Evolutionary conservation across 1,140 invertebrate genomes (phyloP).

Genomic region (Sitodiplosis mosellana): DNA sequence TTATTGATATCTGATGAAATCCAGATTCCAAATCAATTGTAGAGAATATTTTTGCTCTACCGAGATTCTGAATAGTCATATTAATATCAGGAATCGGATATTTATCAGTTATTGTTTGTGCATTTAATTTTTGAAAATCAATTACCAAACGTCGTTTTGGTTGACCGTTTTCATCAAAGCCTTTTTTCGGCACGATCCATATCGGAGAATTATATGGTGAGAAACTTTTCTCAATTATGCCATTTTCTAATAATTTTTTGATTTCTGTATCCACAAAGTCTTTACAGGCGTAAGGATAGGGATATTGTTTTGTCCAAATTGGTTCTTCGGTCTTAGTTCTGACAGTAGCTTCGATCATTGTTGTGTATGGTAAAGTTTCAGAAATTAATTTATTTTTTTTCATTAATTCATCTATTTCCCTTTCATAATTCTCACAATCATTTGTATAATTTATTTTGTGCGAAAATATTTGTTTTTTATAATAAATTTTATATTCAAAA

Average conservation of each 20-base stretch:
- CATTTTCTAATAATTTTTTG: neutral
- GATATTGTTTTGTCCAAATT: conserved; percentile 9
- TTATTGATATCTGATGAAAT: conserved; percentile 27
- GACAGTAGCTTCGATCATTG: too few relatives aligned
- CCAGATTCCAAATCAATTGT: conserved; percentile 27
- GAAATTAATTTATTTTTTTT: too few relatives aligned
- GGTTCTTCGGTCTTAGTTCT: too few relatives aligned
- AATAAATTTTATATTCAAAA: too few relatives aligned
- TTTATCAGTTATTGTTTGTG: conserved; percentile 20
- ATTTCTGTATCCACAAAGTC: conserved; percentile 7
- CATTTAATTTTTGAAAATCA: conserved; percentile 19
- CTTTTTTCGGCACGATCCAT: neutral
- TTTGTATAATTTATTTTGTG: too few relatives aligned
- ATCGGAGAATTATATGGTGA: neutral
- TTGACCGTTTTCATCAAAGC: conserved; percentile 7
- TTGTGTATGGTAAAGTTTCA: too few relatives aligned
- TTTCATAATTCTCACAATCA: too few relatives aligned
- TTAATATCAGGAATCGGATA: conserved; percentile 31
- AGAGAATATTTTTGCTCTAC: conserved; percentile 20
- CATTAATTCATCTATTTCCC: too few relatives aligned
- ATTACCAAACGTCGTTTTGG: conserved; percentile 18
- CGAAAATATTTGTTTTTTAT: too few relatives aligned
- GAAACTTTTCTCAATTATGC: neutral
- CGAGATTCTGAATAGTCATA: conserved; percentile 25
- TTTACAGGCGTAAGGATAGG: conserved; percentile 6